Evolutionary conservation across 2,888 invertebrate genomes (phyloP).

Genomic region (Drosophila anomelani): DNA sequence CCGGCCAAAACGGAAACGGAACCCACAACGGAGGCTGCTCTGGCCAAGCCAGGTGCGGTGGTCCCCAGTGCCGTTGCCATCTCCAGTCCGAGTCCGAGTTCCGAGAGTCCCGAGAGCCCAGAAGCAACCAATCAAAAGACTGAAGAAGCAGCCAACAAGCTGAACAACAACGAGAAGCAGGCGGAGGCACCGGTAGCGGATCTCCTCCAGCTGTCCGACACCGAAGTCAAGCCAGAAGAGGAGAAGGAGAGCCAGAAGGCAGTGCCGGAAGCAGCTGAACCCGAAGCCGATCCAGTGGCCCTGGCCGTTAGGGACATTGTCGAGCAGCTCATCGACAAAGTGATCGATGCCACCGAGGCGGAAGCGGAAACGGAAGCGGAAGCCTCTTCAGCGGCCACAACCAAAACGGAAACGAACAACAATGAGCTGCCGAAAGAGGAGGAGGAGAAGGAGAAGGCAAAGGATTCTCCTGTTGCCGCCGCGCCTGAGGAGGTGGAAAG

Average conservation of each 20-base stretch:
- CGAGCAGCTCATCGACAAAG: conserved; percentile 82
- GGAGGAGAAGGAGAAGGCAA: conserved; percentile 15
- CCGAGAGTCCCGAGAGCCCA: conserved; percentile 14
- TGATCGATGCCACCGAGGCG: conserved; percentile 71
- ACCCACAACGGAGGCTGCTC: conserved; percentile 6
- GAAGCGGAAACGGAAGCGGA: conserved; percentile 54
- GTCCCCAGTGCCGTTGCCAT: conserved; percentile 5
- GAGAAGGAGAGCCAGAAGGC: not conserved
- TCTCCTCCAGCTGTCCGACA: conserved; percentile 27
- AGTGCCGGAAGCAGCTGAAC: not conserved
- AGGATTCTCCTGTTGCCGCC: not conserved
- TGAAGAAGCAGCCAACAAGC: conserved; percentile 82
- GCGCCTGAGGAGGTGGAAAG: conserved; percentile 24
- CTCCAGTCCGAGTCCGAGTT: conserved; percentile 6
- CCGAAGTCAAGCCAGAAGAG: conserved; percentile 28
- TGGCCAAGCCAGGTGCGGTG: conserved; percentile 13
- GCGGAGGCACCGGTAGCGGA: conserved; percentile 26
- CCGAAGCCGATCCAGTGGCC: conserved; percentile 58
- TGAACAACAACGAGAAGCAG: conserved; percentile 73
- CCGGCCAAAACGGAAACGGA: conserved; percentile 7
- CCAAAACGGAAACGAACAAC: conserved; percentile 62
- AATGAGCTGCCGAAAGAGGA: conserved; percentile 57
- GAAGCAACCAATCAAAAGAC: conserved; percentile 84
- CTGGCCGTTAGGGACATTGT: conserved; percentile 81
- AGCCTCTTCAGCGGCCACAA: not conserved